A percentile compares a stretch with the other conserved stretches of the same genome.
These are phyloP conservation scores for Phoronis australis DNA, from an alignment of 2,888 invertebrate genomes.

Conservation along the genomic window DNA sequence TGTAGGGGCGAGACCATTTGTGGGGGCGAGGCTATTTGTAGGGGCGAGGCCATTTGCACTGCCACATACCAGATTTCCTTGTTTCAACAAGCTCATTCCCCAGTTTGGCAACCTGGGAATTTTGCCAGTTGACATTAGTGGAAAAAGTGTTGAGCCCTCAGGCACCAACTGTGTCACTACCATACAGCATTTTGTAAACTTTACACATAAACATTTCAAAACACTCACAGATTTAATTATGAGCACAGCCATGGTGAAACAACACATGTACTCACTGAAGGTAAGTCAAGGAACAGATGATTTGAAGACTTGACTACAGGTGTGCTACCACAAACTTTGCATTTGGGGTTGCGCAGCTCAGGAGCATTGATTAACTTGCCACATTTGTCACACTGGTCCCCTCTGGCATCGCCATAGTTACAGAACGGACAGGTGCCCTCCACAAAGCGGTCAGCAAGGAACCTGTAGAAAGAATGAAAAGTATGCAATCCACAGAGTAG, in stretches of 20 bases:
- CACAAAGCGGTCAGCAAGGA: constrained; percentile 70
- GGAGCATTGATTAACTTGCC: constrained; percentile 90
- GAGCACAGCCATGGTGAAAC: too few relatives aligned
- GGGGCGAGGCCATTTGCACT: too few relatives aligned
- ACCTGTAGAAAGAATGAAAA: constrained; percentile 28
- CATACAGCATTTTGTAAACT: not conserved
- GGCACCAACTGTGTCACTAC: not conserved
- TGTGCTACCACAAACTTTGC: constrained; percentile 75
- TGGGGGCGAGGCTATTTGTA: too few relatives aligned
- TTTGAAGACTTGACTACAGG: constrained; percentile 70
- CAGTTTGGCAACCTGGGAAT: too few relatives aligned
- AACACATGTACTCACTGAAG: constrained; percentile 62
- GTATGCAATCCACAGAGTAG: too few relatives aligned
- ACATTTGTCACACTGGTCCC: constrained; percentile 98
- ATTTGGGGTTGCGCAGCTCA: constrained; percentile 77
- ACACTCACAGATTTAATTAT: not conserved
- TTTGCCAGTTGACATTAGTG: too few relatives aligned
- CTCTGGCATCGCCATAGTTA: constrained; percentile 84
- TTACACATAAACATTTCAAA: not conserved
- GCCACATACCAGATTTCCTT: too few relatives aligned
- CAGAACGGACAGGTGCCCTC: constrained; percentile 95
- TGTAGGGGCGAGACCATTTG: too few relatives aligned
- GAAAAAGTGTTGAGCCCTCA: not conserved
- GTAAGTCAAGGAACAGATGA: constrained; percentile 91
- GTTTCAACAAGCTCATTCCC: too few relatives aligned